Evolutionary conservation across 2,113 vertebrate species (phyloP).

Genomic region (Sialia sialis): DNA sequence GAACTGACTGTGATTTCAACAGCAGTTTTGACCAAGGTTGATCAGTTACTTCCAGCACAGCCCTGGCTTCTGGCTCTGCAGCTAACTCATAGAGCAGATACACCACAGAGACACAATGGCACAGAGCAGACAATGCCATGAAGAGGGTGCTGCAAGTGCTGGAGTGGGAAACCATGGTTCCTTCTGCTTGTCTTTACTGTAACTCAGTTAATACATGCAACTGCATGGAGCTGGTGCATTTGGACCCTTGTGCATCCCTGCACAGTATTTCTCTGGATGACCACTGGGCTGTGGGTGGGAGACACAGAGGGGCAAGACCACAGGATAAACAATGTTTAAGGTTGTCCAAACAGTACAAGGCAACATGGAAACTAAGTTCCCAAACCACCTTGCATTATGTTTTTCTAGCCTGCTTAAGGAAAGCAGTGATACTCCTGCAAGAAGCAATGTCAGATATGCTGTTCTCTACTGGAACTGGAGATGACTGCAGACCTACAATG

Average conservation of each 20-base stretch:
- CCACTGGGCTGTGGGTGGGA: neutral
- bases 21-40: neutral
- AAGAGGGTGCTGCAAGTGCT: neutral
- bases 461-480: neutral
- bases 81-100: neutral
- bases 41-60: neutral
- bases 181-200: neutral
- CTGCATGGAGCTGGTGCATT: neutral
- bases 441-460: accelerated
- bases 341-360: neutral
- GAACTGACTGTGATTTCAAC: neutral
- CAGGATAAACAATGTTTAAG: neutral
- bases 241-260: neutral
- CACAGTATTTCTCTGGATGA: accelerated
- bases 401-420: neutral
- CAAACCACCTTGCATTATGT: neutral
- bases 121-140: neutral
- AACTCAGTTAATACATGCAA: neutral
- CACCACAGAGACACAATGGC: neutral
- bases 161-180: neutral
- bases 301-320: neutral
- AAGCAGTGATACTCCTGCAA: neutral
- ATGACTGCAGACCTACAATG: neutral
- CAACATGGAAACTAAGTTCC: neutral
- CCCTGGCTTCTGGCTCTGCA: neutral